Evolutionary conservation across 2,888 invertebrate species (phyloP).

Genomic region (Trichacis sp.): DNA sequence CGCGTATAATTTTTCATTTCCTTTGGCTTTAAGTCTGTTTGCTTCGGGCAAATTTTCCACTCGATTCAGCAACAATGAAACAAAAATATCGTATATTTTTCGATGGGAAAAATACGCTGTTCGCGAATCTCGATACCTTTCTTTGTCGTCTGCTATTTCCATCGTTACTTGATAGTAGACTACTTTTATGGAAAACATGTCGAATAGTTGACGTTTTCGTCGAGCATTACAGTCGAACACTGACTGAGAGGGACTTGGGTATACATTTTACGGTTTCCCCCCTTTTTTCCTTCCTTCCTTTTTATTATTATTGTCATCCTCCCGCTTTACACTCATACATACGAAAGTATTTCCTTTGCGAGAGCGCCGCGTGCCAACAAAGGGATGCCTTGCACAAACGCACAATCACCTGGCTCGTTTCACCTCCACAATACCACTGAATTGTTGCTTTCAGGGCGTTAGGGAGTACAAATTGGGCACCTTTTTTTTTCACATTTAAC

Average conservation of each 20-base stretch:
- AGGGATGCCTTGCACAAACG: constrained; percentile 10
- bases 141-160: constrained; percentile 56
- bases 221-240: constrained; percentile 24
- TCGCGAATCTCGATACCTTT: no score
- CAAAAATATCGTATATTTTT: neutral
- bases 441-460: no score
- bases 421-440: neutral
- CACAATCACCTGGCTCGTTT: constrained; percentile 8
- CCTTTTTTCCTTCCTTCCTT: constrained; percentile 23
- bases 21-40: neutral
- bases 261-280: constrained; percentile 11
- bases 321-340: constrained; percentile 34
- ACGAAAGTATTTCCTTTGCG: constrained; percentile 27
- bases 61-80: neutral
- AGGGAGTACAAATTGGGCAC: no score
- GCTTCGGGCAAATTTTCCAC: neutral
- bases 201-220: constrained; percentile 29
- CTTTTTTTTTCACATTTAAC: no score
- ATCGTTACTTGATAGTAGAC: constrained; percentile 66
- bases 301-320: constrained; percentile 15
- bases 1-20: neutral
- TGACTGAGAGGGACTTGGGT: neutral
- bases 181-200: constrained; percentile 64
- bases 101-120: no score
- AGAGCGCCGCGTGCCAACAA: constrained; percentile 13